Base-by-base conservation (phyloP, 2,113 vertebrate genomes). In the Phalacrocorax carbo region DNA sequence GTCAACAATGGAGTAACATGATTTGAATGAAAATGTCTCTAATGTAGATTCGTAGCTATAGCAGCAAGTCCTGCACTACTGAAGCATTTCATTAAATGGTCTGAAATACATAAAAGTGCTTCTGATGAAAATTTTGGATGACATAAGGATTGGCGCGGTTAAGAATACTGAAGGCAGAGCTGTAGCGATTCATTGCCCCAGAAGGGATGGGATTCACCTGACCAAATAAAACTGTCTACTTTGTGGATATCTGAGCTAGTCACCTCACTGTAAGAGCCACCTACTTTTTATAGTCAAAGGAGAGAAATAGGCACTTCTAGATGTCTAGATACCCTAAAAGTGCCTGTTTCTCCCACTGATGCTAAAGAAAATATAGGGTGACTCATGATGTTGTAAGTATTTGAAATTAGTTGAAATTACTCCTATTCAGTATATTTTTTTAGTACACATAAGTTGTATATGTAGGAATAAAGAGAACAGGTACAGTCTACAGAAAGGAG, bases 11-110 rank as follows among this genome's bases (percentile, higher is more conserved):
- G 15, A 77, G 15, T 49, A 90, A 80, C 13, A 73, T 23, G 20
- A 85, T 60, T 79, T 84, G 52, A 93, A 90, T 76, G n/a, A 64
- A 91, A 93, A 91, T n/a, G 5, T 71, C 52, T 87, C 42, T 75
- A 42, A 78, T 20, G 44, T 19, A 76, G 44, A 51, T 75, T 68
- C 76, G 42, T 34, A 84, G 64, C 51, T 78, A 52, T 7, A 84
- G 69, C 48, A 91, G 76, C 29, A 75, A 15, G 25, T 81, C 46
- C 38, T 88, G 76, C 30, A 48, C 69, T 84, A 83, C 42, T 62
- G 34, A 93, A 60, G 29, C 51, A 17, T 61, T 64, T 86, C 6
- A 61, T 30, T 21, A 75, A 75, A 68, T 36, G 14, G 20, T 75
- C 18, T 84, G 55, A 92, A 78, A 75, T 36, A n/a, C 8, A 29